phyloP scores from a whole-genome alignment of 2,797 vertebrate genomes.

The Sebastolobus alascanus region DNA sequence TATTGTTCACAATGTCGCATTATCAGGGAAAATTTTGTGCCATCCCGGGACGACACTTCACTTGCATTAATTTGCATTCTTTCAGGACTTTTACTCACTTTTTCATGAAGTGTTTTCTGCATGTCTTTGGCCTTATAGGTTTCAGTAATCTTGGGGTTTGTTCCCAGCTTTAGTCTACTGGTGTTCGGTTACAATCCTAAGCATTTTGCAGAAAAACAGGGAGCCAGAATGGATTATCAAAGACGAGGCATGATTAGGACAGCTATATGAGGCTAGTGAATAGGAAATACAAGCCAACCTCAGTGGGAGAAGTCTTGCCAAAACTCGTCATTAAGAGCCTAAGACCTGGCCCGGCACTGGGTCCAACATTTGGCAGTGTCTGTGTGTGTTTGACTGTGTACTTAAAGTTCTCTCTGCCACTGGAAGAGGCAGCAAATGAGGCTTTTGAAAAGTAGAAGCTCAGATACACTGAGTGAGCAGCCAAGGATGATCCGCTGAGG shows the following conservation, averaged over 20 bases:
- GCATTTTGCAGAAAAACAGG: not conserved
- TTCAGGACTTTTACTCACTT: not conserved
- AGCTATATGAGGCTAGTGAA: not conserved
- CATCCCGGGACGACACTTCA: not conserved
- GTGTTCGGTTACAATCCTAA: not conserved
- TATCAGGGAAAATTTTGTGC: not conserved
- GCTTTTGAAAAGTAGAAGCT: slow-evolving; percentile 11
- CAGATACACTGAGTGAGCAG: slow-evolving; percentile 1
- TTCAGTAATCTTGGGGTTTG: not conserved
- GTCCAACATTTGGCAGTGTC: slow-evolving; percentile 21
- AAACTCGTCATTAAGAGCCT: slow-evolving; percentile 15
- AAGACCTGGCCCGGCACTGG: slow-evolving; percentile 31
- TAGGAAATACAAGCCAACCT: not conserved
- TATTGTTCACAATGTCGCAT: not conserved
- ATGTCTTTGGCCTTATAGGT: not conserved
- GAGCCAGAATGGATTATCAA: slow-evolving; percentile 30
- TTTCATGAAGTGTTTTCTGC: not conserved
- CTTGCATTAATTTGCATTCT: not conserved
- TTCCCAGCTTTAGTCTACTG: not conserved
- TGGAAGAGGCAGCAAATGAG: slow-evolving; percentile 25
- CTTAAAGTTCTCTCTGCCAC: slow-evolving; percentile 18
- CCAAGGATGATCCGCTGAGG: slow-evolving; percentile 10
- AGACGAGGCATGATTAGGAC: not conserved
- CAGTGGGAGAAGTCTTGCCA: slow-evolving; percentile 10
- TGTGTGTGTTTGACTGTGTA: not conserved